Conservation (phyloP, 2,888 invertebrate species). For the Habrosyne pyritoides region DNA sequence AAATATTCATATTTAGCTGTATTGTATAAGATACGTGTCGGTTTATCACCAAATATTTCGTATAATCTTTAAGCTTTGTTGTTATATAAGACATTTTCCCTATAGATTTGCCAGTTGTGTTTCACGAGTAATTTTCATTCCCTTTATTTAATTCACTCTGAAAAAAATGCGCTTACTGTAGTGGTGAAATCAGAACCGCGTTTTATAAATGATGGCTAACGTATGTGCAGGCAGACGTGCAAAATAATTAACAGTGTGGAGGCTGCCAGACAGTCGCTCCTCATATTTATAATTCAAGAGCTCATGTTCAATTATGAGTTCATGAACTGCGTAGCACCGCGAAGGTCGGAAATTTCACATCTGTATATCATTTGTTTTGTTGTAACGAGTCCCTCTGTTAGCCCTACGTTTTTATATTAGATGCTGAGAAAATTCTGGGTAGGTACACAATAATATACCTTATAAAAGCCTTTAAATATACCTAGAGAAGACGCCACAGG, state of each 20-base stretch:
- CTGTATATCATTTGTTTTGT: constrained; percentile 24
- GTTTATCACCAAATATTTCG: constrained; percentile 43
- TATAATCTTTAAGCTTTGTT: constrained; percentile 49
- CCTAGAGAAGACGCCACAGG: too few relatives aligned
- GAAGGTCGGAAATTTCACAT: constrained; percentile 27
- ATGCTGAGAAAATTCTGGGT: background rate
- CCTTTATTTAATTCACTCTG: background rate
- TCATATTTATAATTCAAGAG: constrained; percentile 51
- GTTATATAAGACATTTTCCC: constrained; percentile 47
- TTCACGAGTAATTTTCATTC: constrained; percentile 14
- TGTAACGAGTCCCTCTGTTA: constrained; percentile 7
- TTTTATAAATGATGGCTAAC: constrained; percentile 8
- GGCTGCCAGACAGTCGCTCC: constrained; percentile 33
- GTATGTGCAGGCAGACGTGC: constrained; percentile 28
- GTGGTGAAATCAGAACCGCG: background rate
- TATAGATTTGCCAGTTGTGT: constrained; percentile 40
- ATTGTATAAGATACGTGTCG: constrained; percentile 28
- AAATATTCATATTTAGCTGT: constrained; percentile 16
- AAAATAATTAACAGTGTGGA: constrained; percentile 43
- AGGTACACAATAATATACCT: background rate
- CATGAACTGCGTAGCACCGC: constrained; percentile 22
- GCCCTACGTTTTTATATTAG: background rate
- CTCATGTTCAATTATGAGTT: constrained; percentile 39
- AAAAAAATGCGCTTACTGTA: background rate
- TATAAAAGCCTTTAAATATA: too few relatives aligned